These are phyloP conservation scores for Pocillopora damicornis DNA, from an alignment of 64 coral and sea anemone species.

Conservation along the genomic window DNA sequence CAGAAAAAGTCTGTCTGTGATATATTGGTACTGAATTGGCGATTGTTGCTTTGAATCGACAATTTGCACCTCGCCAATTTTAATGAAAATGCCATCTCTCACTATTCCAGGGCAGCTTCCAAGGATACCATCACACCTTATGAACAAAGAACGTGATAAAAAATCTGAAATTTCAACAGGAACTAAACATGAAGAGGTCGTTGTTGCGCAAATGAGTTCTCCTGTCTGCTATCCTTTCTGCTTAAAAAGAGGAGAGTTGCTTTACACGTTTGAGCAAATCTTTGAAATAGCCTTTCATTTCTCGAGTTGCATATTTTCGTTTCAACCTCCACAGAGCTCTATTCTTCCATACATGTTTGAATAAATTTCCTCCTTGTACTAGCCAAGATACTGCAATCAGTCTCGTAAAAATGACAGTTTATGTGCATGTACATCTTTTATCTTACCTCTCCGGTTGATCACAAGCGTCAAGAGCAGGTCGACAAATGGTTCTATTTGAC, in stretches of 20 bases:
- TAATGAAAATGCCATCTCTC: constrained; percentile 37
- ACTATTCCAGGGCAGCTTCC: constrained; percentile 55
- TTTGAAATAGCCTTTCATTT: too few relatives aligned
- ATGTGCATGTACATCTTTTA: not conserved
- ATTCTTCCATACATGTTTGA: too few relatives aligned
- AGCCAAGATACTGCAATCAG: not conserved
- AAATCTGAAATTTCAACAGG: not conserved
- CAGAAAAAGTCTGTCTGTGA: constrained; percentile 49
- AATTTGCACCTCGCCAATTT: constrained; percentile 38
- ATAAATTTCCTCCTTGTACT: too few relatives aligned
- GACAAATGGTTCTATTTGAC: constrained; percentile 57
- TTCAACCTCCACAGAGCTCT: too few relatives aligned
- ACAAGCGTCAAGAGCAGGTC: constrained; percentile 56
- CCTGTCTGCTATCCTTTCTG: too few relatives aligned
- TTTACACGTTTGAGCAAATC: too few relatives aligned
- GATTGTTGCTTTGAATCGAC: constrained; percentile 25
- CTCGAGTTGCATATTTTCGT: too few relatives aligned
- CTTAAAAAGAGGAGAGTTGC: too few relatives aligned
- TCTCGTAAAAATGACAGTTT: not conserved
- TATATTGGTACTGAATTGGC: constrained; percentile 38
- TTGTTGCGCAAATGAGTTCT: not conserved
- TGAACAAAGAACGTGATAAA: not conserved
- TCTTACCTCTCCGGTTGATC: constrained; percentile 73
- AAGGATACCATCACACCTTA: constrained; percentile 59
- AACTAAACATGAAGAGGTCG: too few relatives aligned